Conservation (phyloP, 2,797 vertebrate genomes). For the Helostoma temminkii region DNA sequence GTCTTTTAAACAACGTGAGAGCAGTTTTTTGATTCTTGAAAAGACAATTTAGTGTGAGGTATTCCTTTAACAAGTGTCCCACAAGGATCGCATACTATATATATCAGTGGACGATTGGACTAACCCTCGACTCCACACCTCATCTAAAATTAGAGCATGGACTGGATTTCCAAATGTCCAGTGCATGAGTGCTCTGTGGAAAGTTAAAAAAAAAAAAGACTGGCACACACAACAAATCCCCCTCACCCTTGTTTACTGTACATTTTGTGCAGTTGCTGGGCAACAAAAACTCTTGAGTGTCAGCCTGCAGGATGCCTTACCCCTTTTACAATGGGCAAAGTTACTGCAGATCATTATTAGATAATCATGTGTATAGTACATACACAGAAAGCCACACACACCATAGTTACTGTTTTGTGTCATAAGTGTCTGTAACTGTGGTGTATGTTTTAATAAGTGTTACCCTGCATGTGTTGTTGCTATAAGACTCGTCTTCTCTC, state of each 20-base stretch:
- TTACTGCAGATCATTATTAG: constrained; percentile 4
- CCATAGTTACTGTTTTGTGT: constrained; percentile 1
- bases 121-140: constrained; percentile 41
- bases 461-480: not conserved
- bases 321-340: constrained; percentile 22
- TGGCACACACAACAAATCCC: constrained; percentile 42
- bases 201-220: constrained; percentile 67
- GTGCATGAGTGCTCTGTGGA: constrained; percentile 36
- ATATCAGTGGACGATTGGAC: constrained; percentile 13
- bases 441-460: constrained; percentile 26
- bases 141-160: constrained; percentile 64
- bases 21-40: no score
- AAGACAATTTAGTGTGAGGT: not conserved
- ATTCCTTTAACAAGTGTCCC: not conserved
- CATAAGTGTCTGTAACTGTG: constrained; percentile 33
- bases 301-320: constrained; percentile 2
- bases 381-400: constrained; percentile 4
- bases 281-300: constrained; percentile 31
- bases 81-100: not conserved
- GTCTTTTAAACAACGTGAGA: no score
- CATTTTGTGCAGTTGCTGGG: constrained; percentile 47
- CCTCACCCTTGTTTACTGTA: constrained; percentile 53
- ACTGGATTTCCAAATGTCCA: constrained; percentile 61
- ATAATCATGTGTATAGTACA: constrained; percentile 2
- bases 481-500: constrained; percentile 28